Conservation (phyloP, 1,140 invertebrate genomes). For the Drusus annulatus region DNA sequence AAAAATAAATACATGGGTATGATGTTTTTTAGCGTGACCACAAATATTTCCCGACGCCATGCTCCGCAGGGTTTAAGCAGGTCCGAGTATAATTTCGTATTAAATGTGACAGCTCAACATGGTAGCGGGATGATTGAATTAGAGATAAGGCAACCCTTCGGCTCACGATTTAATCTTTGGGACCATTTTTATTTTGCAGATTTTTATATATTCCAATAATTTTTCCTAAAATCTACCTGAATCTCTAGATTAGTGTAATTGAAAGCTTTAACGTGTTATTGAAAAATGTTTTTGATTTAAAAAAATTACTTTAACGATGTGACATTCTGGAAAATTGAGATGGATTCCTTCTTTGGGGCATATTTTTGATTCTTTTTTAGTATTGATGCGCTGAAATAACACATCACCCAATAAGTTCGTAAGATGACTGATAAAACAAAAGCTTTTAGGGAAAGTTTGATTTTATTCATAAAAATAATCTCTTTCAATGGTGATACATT, state of each 20-base stretch:
- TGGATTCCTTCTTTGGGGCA: no score
- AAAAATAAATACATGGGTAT: neutral
- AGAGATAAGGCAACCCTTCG: conserved; percentile 13
- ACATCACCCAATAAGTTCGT: no score
- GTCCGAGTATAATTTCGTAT: conserved; percentile 24
- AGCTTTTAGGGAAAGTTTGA: no score
- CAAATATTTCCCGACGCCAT: neutral
- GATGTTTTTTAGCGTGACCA: neutral
- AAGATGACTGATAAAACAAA: no score
- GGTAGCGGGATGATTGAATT: conserved; percentile 22
- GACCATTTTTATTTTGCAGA: conserved; percentile 8
- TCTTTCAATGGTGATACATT: no score
- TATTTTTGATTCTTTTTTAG: no score
- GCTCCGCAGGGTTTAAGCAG: neutral
- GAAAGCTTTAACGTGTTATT: conserved; percentile 2
- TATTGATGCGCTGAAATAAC: no score
- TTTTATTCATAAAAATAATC: no score
- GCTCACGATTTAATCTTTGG: conserved; percentile 4
- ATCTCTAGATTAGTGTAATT: neutral
- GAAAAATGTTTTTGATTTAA: neutral
- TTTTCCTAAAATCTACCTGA: neutral
- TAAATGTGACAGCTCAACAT: conserved; percentile 29
- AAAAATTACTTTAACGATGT: neutral
- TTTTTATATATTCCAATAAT: conserved; percentile 26
- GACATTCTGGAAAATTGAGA: no score